Base-by-base conservation (phyloP, 2,888 invertebrate genomes). In the Diogma glabrata region DNA sequence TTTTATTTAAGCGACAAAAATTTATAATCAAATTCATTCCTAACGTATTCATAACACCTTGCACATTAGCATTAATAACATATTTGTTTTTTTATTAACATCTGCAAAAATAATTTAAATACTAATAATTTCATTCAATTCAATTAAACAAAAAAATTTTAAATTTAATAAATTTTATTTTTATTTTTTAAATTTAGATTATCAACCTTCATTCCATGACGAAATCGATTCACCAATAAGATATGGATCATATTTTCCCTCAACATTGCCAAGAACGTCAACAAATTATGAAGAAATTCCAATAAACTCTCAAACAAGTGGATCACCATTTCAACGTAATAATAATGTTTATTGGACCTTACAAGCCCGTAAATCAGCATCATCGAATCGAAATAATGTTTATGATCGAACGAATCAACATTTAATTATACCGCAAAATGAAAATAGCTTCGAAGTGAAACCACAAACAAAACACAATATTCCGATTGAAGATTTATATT, bases 201-300 rank as follows among this genome's bases (percentile, higher is more conserved):
- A 75, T 79, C 79, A 77, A 78, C 78, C 73, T 78, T 77, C 77
- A 73, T 75, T 72, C 70, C 75, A 74, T 75, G 75, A 74, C 64
- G 48, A 33, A 6, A 30, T 22, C 16, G 46, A 46, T 16, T 46
- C 46, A 3, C 46, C 46, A 14, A 46, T 46, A 16, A 46, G 16
- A 46, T 24, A 46, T 24, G 22, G 23, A 66, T 61, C 63, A 63
- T 61, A 67, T 67, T 58, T 60, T 63, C 59, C 65, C 66, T 56
- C 63, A 62, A 56, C 64, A 58, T 58, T 58, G 8, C 51, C 49
- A 10, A 49, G 67, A 67, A 52, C 66, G 69, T 45, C 66, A 67
- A 65, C 53, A 61, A 64, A 46, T 66, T 69, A 56, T 68, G 69
- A 6, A 71, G 71, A 24, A 67, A 71, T 54, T 63, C 70, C 20